Conservation (phyloP, 2,888 invertebrate species). For the Anoplius nigerrimus region DNA sequence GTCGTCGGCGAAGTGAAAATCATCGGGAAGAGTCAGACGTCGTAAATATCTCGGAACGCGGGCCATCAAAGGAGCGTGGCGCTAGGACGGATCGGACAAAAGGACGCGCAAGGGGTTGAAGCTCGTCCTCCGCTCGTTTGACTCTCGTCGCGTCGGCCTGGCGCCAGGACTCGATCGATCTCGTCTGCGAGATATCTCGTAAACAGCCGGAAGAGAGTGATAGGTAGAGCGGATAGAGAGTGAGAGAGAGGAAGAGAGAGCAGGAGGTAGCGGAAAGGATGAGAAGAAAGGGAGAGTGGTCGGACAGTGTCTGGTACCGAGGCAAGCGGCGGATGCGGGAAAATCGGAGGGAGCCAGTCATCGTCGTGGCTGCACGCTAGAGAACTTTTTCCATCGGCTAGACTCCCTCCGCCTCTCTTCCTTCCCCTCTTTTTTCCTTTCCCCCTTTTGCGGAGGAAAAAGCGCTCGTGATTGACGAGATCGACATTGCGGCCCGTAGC, state of each 20-base stretch:
- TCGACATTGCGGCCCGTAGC: conserved; percentile 31
- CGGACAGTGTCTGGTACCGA: too few relatives aligned
- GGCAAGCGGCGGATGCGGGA: not conserved
- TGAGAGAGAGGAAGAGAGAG: not conserved
- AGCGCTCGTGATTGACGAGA: conserved; percentile 47
- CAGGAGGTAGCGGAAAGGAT: not conserved
- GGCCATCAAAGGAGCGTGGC: too few relatives aligned
- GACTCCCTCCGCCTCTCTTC: not conserved
- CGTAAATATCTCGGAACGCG: not conserved
- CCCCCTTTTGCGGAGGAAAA: conserved; percentile 1
- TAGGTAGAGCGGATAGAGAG: not conserved
- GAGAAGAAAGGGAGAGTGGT: not conserved
- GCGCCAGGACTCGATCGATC: conserved; percentile 64
- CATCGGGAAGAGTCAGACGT: not conserved
- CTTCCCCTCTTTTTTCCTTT: not conserved
- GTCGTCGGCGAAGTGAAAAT: not conserved
- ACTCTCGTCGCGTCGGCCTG: conserved; percentile 59
- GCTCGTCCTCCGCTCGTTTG: conserved; percentile 39
- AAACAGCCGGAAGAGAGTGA: conserved; percentile 38
- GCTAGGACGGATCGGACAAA: not conserved
- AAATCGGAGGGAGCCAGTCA: not conserved
- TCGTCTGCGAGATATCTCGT: conserved; percentile 60
- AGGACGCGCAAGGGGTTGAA: conserved; percentile 19
- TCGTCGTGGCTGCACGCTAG: not conserved
- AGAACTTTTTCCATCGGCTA: not conserved